Percentiles rank a stretch among this genome's conserved stretches.
Conservation (phyloP, 2,888 invertebrate species). For the Diarsia mendica region DNA sequence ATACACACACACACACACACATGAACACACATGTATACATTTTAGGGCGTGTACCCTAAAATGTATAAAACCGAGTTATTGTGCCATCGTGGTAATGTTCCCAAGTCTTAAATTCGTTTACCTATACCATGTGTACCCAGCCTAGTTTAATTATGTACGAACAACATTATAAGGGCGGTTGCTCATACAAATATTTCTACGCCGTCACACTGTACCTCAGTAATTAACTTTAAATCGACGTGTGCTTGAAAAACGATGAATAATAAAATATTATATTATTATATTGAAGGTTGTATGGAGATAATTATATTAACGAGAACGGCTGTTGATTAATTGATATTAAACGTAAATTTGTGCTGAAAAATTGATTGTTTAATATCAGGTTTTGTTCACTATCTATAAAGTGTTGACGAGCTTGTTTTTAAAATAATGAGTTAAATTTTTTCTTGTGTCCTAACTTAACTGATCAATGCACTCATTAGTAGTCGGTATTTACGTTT, state of each 20-base stretch:
- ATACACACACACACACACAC: too few species aligned
- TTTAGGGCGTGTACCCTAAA: too few species aligned
- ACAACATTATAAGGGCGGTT: slow-evolving; percentile 26
- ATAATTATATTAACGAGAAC: slow-evolving; percentile 8
- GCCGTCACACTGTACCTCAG: slow-evolving; percentile 8
- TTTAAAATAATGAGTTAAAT: not conserved
- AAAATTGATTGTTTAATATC: not conserved
- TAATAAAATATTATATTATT: not conserved
- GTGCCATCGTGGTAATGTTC: not conserved
- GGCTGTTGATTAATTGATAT: slow-evolving; percentile 16
- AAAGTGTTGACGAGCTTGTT: not conserved
- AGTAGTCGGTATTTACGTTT: not conserved
- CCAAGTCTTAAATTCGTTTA: slow-evolving; percentile 28
- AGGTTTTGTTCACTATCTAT: not conserved
- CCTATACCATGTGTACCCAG: slow-evolving; percentile 16
- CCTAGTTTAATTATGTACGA: slow-evolving; percentile 47
- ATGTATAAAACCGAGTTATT: not conserved
- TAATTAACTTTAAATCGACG: slow-evolving; percentile 45
- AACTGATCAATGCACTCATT: not conserved
- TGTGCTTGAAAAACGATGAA: slow-evolving; percentile 11
- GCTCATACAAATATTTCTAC: slow-evolving; percentile 42
- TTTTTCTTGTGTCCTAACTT: not conserved
- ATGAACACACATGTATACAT: too few species aligned
- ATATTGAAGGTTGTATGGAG: slow-evolving; percentile 10
- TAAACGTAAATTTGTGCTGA: not conserved